phyloP scores from a whole-genome alignment of 2,888 invertebrate genomes.

The Drosophila picticornis region DNA sequence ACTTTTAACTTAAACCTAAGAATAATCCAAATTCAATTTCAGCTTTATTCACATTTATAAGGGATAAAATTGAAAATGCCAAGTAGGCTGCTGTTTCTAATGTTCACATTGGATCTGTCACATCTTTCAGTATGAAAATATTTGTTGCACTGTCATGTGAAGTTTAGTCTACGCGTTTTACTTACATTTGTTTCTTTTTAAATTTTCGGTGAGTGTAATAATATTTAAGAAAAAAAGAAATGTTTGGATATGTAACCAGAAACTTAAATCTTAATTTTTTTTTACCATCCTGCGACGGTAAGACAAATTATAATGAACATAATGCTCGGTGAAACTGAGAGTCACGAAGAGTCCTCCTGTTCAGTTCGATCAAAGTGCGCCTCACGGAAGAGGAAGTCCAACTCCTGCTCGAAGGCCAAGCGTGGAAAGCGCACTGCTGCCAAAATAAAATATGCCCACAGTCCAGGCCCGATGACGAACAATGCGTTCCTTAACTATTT shows the following conservation, averaged over 20 bases:
- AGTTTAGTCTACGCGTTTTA: neutral
- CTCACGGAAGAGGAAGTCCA: neutral
- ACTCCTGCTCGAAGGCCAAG: neutral
- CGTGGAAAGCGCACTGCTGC: neutral
- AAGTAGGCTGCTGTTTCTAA: neutral
- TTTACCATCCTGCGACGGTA: neutral
- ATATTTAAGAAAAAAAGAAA: neutral
- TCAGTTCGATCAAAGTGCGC: neutral
- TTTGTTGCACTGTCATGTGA: neutral
- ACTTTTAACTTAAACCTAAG: neutral
- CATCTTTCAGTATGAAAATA: neutral
- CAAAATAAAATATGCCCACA: neutral
- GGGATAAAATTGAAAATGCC: neutral
- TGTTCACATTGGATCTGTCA: neutral
- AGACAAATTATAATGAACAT: neutral
- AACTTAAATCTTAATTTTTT: neutral
- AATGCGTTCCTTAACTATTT: neutral
- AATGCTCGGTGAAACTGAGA: neutral
- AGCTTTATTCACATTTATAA: neutral
- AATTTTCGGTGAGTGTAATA: neutral
- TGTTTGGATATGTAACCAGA: neutral
- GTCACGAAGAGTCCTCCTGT: neutral
- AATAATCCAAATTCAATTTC: neutral
- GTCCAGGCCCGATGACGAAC: neutral
- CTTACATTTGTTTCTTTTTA: neutral